These are phyloP conservation scores for Corythaixoides concolor DNA, from an alignment of 2,113 vertebrate species.

Conservation along the genomic window DNA sequence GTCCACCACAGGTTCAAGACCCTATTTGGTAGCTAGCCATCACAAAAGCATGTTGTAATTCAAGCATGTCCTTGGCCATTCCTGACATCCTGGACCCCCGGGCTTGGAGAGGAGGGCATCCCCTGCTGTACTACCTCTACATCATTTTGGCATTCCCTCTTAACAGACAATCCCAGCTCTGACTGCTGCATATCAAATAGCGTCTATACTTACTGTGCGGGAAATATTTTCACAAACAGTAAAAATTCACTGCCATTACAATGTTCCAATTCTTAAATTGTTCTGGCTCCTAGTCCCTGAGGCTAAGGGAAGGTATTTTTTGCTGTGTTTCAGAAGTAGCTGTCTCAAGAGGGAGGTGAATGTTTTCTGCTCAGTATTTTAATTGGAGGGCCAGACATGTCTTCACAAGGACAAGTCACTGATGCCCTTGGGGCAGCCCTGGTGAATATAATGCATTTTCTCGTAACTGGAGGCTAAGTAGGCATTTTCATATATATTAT, in stretches of 20 bases:
- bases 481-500: not conserved
- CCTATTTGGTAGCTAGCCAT: not conserved
- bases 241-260: not conserved
- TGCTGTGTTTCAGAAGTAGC: not conserved
- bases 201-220: not conserved
- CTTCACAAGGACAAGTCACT: not conserved
- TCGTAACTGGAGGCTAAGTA: not conserved
- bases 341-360: not conserved
- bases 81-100: not conserved
- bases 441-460: not conserved
- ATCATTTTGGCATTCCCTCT: not conserved
- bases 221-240: not conserved
- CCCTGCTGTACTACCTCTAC: not conserved
- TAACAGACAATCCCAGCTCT: not conserved
- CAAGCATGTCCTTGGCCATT: not conserved
- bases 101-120: not conserved
- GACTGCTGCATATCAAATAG: not conserved
- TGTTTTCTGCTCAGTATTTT: not conserved
- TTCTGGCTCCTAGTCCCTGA: not conserved
- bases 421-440: not conserved
- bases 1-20: not conserved
- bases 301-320: not conserved
- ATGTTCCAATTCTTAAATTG: not conserved
- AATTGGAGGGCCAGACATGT: not conserved
- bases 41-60: not conserved